Conservation (phyloP, 2,113 vertebrate species). For the Ondatra zibethicus region DNA sequence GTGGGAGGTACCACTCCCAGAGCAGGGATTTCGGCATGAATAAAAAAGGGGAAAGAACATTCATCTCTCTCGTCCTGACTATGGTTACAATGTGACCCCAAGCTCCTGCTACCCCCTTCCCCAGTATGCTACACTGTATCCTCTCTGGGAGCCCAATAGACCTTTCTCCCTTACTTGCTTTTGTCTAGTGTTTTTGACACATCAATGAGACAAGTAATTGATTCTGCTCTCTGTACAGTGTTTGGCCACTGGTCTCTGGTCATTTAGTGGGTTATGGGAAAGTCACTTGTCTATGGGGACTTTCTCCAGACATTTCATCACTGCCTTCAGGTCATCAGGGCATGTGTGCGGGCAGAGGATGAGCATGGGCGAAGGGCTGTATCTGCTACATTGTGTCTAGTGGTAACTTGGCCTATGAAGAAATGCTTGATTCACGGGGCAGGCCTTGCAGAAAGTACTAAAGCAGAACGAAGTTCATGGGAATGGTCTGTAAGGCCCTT, state of each 20-base stretch:
- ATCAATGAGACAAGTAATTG: background rate
- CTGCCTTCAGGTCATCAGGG: background rate
- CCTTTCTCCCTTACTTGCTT: background rate
- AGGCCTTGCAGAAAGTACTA: background rate
- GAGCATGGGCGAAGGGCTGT: too few relatives aligned
- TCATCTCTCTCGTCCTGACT: background rate
- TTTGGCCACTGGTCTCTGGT: too few relatives aligned
- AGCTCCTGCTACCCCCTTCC: background rate
- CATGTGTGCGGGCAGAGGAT: accelerated
- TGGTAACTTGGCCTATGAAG: background rate
- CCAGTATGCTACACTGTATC: background rate
- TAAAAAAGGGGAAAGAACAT: background rate
- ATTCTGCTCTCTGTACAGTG: background rate
- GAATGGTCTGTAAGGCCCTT: background rate
- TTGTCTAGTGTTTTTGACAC: background rate
- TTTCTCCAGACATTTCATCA: background rate
- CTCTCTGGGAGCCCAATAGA: background rate
- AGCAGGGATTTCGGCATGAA: background rate
- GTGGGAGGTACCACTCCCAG: background rate
- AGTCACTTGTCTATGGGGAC: accelerated
- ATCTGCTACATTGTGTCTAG: background rate
- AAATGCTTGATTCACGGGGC: background rate
- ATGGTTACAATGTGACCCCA: background rate
- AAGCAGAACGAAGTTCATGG: accelerated
- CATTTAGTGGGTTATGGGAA: background rate